These are phyloP conservation scores for Esox masquinongy DNA, from an alignment of 2,797 vertebrate species.

Conservation along the genomic window DNA sequence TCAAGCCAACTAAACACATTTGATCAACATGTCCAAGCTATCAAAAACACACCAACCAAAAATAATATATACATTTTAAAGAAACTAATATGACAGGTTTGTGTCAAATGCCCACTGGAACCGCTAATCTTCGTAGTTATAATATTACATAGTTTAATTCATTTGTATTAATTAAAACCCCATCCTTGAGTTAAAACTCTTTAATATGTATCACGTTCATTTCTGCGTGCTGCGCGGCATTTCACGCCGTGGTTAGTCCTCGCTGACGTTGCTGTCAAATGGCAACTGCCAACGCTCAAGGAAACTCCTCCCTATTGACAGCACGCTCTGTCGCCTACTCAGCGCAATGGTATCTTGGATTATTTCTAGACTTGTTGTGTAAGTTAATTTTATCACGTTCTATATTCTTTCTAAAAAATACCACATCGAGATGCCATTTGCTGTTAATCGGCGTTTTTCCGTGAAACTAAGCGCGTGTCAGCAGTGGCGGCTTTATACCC, in stretches of 20 bases:
- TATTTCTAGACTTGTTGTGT: constrained; percentile 99
- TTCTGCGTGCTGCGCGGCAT: constrained; percentile 51
- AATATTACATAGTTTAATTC: background rate
- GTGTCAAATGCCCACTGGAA: background rate
- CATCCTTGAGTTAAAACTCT: constrained; percentile 23
- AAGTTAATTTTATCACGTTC: constrained; percentile 65
- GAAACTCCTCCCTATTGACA: constrained; percentile 78
- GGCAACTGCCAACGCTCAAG: constrained; percentile 70
- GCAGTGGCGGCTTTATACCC: constrained; percentile 28
- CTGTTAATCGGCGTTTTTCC: constrained; percentile 2
- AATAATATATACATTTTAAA: too few relatives aligned
- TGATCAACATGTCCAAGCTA: too few relatives aligned
- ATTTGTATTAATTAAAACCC: background rate
- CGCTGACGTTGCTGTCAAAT: constrained; percentile 79
- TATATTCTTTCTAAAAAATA: background rate
- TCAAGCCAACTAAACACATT: too few relatives aligned
- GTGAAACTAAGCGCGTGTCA: constrained; percentile 15
- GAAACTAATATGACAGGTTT: too few relatives aligned
- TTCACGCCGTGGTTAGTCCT: constrained; percentile 65
- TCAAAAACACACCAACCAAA: too few relatives aligned
- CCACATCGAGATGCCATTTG: background rate
- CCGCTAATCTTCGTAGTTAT: background rate
- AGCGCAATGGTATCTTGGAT: constrained; percentile 98
- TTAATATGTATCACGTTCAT: constrained; percentile 57
- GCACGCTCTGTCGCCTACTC: constrained; percentile 69